A percentile compares a stretch with the other conserved stretches of the same genome.
phyloP scores from a whole-genome alignment of 2,797 vertebrate genomes.

The Myotis pilosus region DNA sequence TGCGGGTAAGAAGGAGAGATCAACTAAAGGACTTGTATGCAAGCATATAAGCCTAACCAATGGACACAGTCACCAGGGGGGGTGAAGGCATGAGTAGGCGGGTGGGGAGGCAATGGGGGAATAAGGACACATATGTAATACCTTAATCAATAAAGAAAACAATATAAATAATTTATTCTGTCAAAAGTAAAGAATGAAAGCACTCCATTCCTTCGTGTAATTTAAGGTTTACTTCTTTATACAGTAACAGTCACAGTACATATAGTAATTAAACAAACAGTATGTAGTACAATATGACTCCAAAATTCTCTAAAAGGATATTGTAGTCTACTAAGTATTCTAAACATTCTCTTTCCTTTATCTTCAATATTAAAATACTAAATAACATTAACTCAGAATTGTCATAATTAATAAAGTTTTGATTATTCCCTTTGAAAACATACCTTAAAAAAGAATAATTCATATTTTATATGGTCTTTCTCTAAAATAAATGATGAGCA shows the following conservation, averaged over 20 bases:
- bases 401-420: constrained; percentile 32
- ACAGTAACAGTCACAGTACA: background rate
- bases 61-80: no score
- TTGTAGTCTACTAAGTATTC: background rate
- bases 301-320: constrained; percentile 48
- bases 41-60: no score
- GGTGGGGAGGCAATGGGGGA: no score
- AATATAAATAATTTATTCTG: background rate
- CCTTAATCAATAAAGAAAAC: background rate
- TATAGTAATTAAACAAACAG: constrained; percentile 30
- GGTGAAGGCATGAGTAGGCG: no score
- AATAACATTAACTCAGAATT: constrained; percentile 11
- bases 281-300: background rate
- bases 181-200: constrained; percentile 40
- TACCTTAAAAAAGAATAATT: background rate
- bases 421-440: constrained; percentile 24
- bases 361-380: constrained; percentile 52
- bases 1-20: no score
- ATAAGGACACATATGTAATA: no score
- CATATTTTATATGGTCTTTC: constrained; percentile 20
- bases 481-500: constrained; percentile 17
- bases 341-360: constrained; percentile 48
- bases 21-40: no score
- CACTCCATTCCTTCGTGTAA: background rate
- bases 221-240: background rate